phyloP scores from a whole-genome alignment of 2,113 vertebrate genomes.

The Pteropus alecto region DNA sequence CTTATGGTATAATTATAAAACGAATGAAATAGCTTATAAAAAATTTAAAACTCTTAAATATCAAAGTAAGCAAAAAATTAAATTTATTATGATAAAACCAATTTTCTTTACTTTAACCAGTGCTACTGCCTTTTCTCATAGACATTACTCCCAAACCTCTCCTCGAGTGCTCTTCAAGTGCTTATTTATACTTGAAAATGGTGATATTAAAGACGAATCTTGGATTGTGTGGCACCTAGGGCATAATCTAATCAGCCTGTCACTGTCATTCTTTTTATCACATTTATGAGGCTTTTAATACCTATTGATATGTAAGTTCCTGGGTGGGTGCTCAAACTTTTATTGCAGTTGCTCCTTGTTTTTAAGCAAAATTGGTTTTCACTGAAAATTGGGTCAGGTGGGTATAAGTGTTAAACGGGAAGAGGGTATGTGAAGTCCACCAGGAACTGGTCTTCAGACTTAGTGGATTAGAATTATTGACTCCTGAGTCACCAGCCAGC shows the following conservation, averaged over 20 bases:
- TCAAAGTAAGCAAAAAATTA: neutral
- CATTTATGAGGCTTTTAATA: neutral
- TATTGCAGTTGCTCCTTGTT: neutral
- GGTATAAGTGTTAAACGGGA: conserved; percentile 2
- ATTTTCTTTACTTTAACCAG: neutral
- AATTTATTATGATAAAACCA: conserved; percentile 1
- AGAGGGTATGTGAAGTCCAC: conserved; percentile 35
- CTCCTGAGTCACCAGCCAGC: neutral
- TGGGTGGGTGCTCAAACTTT: neutral
- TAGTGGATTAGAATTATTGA: conserved; percentile 54
- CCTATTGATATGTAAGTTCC: neutral
- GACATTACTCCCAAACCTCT: neutral
- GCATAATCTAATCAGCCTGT: neutral
- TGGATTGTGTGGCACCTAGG: neutral
- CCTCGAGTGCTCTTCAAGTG: neutral
- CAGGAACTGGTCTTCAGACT: conserved; percentile 48
- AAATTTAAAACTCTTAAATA: conserved; percentile 17
- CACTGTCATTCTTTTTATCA: neutral
- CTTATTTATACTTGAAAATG: conserved; percentile 33
- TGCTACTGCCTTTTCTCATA: conserved; percentile 7
- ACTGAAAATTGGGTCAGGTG: conserved; percentile 26
- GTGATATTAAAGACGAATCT: neutral
- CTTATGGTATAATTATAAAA: conserved; percentile 32
- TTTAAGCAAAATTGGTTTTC: conserved; percentile 46
- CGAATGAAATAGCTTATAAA: conserved; percentile 21